phyloP scores from a whole-genome alignment of 2,888 invertebrate species.

The Heliconius erato region DNA sequence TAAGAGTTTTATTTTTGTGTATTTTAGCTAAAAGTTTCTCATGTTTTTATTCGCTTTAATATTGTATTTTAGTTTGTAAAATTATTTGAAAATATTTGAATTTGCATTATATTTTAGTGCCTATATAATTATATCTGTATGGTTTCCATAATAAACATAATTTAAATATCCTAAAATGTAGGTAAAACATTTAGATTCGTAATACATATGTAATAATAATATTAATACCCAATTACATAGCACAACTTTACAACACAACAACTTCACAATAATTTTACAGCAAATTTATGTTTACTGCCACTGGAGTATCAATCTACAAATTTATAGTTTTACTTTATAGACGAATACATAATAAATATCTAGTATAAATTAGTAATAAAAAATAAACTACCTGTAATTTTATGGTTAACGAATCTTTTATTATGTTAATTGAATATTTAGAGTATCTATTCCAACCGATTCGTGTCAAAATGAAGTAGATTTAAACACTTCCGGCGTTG shows the following conservation, averaged over 20 bases:
- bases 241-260: neutral
- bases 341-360: neutral
- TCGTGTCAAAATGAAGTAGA: constrained; percentile 28
- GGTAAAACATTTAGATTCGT: too few species aligned
- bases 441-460: neutral
- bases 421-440: constrained; percentile 3
- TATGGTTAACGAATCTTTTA: neutral
- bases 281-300: neutral
- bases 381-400: neutral
- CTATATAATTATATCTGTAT: too few species aligned
- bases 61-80: too few species aligned
- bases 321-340: neutral
- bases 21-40: too few species aligned
- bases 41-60: too few species aligned
- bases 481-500: constrained; percentile 42
- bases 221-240: neutral
- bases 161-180: too few species aligned
- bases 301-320: neutral
- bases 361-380: neutral
- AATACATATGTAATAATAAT: neutral
- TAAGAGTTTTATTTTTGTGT: neutral
- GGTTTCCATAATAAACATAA: too few species aligned
- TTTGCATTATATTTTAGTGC: too few species aligned
- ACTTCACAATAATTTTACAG: neutral
- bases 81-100: too few species aligned